These are phyloP conservation scores for Cyprinella venusta DNA, from an alignment of 2,797 vertebrate species.

Conservation along the genomic window DNA sequence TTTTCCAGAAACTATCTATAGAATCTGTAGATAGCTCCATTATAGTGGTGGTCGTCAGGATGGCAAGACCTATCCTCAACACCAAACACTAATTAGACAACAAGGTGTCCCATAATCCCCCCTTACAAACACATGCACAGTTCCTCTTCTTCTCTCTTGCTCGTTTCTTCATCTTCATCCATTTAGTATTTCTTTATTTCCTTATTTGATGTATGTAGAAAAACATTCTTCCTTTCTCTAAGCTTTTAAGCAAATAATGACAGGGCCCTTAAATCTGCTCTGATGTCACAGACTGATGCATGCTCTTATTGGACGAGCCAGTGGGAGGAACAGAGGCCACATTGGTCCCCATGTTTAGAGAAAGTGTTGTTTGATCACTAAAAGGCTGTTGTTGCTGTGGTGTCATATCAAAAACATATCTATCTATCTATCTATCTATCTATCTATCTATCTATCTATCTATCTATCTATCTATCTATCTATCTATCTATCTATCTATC, in stretches of 20 bases:
- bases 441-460: neutral
- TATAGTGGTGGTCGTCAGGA: no score
- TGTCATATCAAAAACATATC: neutral
- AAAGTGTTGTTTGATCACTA: slow-evolving; percentile 44
- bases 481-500: neutral
- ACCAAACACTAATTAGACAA: neutral
- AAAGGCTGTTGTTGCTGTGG: neutral
- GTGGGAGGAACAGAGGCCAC: slow-evolving; percentile 47
- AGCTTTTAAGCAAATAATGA: neutral
- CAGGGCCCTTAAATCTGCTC: slow-evolving; percentile 32
- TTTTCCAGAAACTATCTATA: no score
- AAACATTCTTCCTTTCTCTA: neutral
- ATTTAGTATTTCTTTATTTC: neutral
- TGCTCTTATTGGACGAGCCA: slow-evolving; percentile 63
- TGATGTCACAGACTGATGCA: slow-evolving; percentile 44
- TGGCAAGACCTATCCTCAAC: neutral
- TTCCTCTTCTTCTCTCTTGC: slow-evolving; percentile 8
- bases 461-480: neutral
- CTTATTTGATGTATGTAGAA: neutral
- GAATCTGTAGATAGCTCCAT: no score
- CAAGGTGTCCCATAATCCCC: neutral
- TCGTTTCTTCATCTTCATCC: neutral
- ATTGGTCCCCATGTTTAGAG: slow-evolving; percentile 58
- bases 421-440: neutral
- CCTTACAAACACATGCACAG: neutral